These are phyloP conservation scores for Peromyscus polionotus DNA, from an alignment of 2,113 vertebrate species.

Conservation along the genomic window DNA sequence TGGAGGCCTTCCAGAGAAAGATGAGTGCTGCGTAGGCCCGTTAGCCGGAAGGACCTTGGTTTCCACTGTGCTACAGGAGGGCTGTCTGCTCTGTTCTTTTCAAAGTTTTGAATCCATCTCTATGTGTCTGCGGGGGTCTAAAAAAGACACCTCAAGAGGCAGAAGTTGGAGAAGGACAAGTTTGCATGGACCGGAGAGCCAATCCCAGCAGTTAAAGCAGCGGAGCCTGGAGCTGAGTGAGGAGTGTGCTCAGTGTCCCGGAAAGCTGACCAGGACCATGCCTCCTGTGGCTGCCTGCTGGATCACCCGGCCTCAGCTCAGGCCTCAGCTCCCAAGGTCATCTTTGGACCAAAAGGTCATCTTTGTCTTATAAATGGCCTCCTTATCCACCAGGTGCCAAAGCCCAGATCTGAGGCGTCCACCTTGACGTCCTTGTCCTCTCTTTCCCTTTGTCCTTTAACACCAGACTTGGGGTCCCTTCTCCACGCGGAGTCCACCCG, in stretches of 20 bases:
- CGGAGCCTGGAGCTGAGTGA: background rate
- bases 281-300: too few relatives aligned
- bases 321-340: too few relatives aligned
- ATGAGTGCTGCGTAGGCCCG: background rate
- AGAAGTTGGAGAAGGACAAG: background rate
- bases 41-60: background rate
- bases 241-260: rapidly evolving
- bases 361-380: background rate
- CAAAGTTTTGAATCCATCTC: background rate
- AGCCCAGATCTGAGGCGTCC: background rate
- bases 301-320: too few relatives aligned
- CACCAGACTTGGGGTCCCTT: too few relatives aligned
- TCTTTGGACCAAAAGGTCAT: background rate
- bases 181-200: background rate
- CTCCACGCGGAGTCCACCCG: too few relatives aligned
- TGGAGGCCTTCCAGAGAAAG: background rate
- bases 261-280: too few relatives aligned
- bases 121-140: too few relatives aligned
- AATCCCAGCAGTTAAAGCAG: background rate
- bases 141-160: background rate
- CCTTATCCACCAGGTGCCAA: background rate
- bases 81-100: background rate
- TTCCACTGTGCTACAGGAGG: background rate
- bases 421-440: background rate
- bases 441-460: background rate